Percentiles rank a stretch among this genome's conserved stretches.
Evolutionary conservation across 2,888 invertebrate species (phyloP).

Genomic region (Macrophya annulata): DNA sequence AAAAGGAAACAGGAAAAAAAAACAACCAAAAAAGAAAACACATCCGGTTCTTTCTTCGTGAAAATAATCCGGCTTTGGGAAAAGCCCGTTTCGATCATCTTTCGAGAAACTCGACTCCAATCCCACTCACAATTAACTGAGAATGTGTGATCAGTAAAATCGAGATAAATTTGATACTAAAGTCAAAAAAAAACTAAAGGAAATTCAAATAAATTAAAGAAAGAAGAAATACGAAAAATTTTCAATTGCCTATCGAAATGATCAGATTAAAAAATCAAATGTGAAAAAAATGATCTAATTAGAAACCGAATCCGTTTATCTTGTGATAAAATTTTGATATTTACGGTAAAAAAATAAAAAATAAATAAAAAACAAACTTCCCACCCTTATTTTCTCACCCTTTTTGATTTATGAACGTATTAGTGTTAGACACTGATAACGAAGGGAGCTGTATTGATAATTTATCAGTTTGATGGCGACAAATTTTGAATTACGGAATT

Average conservation of each 20-base stretch:
- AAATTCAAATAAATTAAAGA: not conserved
- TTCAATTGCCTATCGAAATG: not conserved
- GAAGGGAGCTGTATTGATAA: not conserved
- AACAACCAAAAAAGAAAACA: not conserved
- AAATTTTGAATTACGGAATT: not conserved
- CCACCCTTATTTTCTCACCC: not conserved
- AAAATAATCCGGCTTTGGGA: conserved; percentile 3
- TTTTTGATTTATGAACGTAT: not conserved
- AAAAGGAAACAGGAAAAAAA: not conserved
- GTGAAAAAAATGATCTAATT: too few species aligned
- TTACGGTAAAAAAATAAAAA: not conserved
- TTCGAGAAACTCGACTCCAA: not conserved
- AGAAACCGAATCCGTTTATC: too few species aligned
- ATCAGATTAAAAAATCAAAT: too few species aligned
- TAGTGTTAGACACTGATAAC: not conserved
- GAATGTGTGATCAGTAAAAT: not conserved
- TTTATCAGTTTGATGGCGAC: not conserved
- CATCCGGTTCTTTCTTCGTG: not conserved
- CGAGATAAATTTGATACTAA: not conserved
- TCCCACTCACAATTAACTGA: not conserved
- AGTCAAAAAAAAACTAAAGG: not conserved
- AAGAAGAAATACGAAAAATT: not conserved
- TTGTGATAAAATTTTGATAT: too few species aligned
- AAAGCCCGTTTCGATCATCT: not conserved
- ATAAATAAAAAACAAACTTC: not conserved